These are phyloP conservation scores for Actinernus sp. DNA, from an alignment of 92 coral and sea anemone species.

Conservation along the genomic window DNA sequence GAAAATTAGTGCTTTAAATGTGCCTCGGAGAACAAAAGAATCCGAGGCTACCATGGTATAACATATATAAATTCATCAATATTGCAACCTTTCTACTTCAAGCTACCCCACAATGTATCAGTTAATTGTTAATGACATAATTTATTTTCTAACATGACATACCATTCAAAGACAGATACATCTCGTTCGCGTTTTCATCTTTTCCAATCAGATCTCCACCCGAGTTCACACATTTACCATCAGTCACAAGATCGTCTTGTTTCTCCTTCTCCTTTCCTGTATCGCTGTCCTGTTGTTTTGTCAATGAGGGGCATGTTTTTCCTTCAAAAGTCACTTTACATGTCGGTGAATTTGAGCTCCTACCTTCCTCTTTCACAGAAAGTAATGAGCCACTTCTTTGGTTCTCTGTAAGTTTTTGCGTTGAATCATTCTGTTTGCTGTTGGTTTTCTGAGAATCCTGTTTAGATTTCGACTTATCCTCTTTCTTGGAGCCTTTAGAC, in stretches of 20 bases:
- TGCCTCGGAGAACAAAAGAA: too few relatives aligned
- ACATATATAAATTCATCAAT: too few relatives aligned
- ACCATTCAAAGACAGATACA: neutral
- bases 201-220: neutral
- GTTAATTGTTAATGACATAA: too few relatives aligned
- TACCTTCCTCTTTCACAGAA: neutral
- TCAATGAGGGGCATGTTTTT: neutral
- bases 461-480: constrained; percentile 38
- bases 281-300: neutral
- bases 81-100: too few relatives aligned
- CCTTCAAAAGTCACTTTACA: neutral
- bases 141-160: too few relatives aligned
- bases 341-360: too few relatives aligned
- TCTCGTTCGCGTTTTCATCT: constrained; percentile 24
- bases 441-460: constrained; percentile 9
- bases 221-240: neutral
- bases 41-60: too few relatives aligned
- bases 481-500: constrained; percentile 44
- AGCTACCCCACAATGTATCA: too few relatives aligned
- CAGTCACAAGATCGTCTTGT: neutral
- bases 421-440: constrained; percentile 14
- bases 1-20: too few relatives aligned
- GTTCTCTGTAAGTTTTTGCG: too few relatives aligned
- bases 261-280: constrained; percentile 13
- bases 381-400: neutral